Evolutionary conservation across 2,797 vertebrate species (phyloP).

Genomic region (Parambassis ranga): DNA sequence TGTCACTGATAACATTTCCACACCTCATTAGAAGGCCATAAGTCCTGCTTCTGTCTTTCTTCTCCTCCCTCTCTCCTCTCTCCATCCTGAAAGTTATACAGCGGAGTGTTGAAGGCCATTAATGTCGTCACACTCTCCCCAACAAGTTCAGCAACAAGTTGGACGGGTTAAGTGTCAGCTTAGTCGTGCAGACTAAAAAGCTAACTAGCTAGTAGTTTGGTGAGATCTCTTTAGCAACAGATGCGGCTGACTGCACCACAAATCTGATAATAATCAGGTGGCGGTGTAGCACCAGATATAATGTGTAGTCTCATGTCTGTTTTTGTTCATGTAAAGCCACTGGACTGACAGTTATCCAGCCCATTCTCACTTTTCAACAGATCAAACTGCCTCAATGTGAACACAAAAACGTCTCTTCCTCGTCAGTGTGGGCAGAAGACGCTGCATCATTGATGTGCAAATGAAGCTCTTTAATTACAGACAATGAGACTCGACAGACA

Average conservation of each 20-base stretch:
- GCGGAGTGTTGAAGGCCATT: background rate
- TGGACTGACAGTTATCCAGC: background rate
- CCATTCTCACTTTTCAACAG: constrained; percentile 2
- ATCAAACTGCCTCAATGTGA: constrained; percentile 7
- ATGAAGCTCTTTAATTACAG: constrained; percentile 55
- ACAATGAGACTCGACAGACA: constrained; percentile 19
- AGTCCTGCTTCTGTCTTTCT: constrained; percentile 35
- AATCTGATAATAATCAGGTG: background rate
- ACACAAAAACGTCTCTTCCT: constrained; percentile 22
- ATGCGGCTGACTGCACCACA: background rate
- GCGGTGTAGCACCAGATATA: background rate
- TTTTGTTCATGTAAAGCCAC: background rate
- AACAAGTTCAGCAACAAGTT: background rate
- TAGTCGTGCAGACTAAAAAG: background rate
- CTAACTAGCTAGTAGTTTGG: background rate
- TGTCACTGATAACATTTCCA: constrained; percentile 78
- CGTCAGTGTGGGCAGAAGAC: constrained; percentile 24
- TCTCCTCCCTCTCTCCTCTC: constrained; percentile 6
- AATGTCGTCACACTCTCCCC: background rate
- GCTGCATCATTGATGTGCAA: constrained; percentile 53
- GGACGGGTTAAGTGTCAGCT: background rate
- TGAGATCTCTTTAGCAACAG: background rate
- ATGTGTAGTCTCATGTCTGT: too few species aligned
- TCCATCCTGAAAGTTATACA: background rate
- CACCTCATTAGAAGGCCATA: constrained; percentile 67